Evolutionary conservation across 1,140 invertebrate species (phyloP), one percentile per base, ranked within the genome.

Genomic region (Microplitis mediator): DNA sequence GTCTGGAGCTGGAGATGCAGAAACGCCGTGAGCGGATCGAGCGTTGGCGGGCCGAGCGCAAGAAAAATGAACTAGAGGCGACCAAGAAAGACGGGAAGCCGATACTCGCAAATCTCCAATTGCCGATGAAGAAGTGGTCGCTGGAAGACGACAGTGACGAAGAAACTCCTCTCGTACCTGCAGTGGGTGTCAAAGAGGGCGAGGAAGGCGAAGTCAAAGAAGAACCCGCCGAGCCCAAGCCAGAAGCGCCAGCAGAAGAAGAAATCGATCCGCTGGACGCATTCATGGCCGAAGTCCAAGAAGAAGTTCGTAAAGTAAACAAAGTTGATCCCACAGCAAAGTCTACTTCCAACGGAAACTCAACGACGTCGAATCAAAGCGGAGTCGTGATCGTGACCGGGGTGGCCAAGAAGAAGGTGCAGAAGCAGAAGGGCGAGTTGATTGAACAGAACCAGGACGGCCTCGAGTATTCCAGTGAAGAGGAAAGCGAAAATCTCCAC

Each of bases 401-500:
- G 9, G 93, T 97, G 5, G 95, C 95, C 14, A 98, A 97, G 81
- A 95, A 94, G 80, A 94, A 93, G 80, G 89, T 90, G 31, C 88
- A 90, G 56, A 90, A 90, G 76, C 91, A 93, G 52, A 93, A 94
- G 69, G 96, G 97, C 68, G 97, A 99, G 88, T 85, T 99, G 0
- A 98, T 99, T 79, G 96, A 98, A 84, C 97, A 98, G 82, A 98
- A 99, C 88, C 95, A 97, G 87, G 97, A 99, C 87, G 96, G 95
- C 16, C 88, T 99, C 70, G 97, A 99, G 88, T 99, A 98, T 90
- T 98, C 97, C 0, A 98, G 96, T 31, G 97, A 98, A 88, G 97
- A 99, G 86, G 97, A 99, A 85, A 90, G 93, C 39, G 97, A 98
- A 84, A 97, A 98, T 84, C 90, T 98, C 61, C 96, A 97, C 74